phyloP scores from a whole-genome alignment of 2,888 invertebrate genomes.

The Acronicta leporina region DNA sequence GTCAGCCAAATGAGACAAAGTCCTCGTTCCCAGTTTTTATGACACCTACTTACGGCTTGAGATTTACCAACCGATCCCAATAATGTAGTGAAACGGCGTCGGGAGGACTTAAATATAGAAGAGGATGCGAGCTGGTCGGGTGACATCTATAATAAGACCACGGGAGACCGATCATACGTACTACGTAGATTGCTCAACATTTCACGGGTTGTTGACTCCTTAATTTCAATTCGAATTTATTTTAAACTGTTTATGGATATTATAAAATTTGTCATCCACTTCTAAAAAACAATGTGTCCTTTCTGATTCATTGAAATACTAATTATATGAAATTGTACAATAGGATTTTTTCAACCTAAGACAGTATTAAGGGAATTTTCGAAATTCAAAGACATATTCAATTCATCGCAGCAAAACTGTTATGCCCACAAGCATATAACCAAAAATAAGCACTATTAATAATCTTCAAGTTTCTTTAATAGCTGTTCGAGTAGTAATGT shows the following conservation, averaged over 20 bases:
- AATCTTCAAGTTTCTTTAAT: neutral
- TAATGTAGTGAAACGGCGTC: slow-evolving; percentile 73
- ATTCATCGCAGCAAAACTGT: neutral
- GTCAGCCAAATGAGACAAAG: slow-evolving; percentile 41
- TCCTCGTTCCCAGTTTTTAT: slow-evolving; percentile 44
- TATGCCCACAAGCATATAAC: neutral
- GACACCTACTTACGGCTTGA: slow-evolving; percentile 59
- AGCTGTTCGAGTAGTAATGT: neutral
- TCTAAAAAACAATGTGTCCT: neutral
- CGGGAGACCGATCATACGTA: slow-evolving; percentile 84
- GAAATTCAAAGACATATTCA: too few species aligned
- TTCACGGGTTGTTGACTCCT: slow-evolving; percentile 85
- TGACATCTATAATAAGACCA: slow-evolving; percentile 89
- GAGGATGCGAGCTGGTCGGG: slow-evolving; percentile 87
- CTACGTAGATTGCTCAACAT: slow-evolving; percentile 82
- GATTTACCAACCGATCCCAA: slow-evolving; percentile 67
- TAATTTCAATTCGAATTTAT: slow-evolving; percentile 43
- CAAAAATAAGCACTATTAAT: neutral
- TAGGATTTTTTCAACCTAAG: too few species aligned
- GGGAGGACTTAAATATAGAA: slow-evolving; percentile 85
- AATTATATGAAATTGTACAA: too few species aligned
- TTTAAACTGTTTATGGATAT: slow-evolving; percentile 3
- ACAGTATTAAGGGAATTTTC: too few species aligned
- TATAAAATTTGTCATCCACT: slow-evolving; percentile 2
- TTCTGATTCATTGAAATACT: too few species aligned